A percentile compares a stretch with the other conserved stretches of the same genome.
Conservation (phyloP, 2,797 vertebrate species). For the Thamnophis elegans region DNA sequence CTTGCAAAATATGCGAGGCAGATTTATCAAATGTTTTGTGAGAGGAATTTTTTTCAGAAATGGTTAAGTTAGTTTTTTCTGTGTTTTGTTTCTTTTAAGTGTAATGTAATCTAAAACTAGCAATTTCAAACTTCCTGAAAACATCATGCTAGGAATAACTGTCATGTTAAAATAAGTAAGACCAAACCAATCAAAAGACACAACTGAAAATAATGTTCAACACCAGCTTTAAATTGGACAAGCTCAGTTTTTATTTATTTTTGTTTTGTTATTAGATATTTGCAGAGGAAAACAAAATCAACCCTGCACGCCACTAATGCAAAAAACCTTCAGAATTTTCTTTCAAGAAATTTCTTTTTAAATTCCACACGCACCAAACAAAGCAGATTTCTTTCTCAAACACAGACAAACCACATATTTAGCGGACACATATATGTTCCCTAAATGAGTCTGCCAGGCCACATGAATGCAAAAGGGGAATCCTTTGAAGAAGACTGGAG, state of each 20-base stretch:
- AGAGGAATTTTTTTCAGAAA: constrained; percentile 25
- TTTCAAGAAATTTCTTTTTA: constrained; percentile 22
- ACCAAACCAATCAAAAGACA: constrained; percentile 6
- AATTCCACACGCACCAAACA: constrained; percentile 20
- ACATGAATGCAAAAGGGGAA: neutral
- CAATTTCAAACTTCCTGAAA: constrained; percentile 28
- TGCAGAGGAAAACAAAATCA: neutral
- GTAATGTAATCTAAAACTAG: constrained; percentile 43
- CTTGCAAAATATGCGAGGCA: neutral
- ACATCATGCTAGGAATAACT: neutral
- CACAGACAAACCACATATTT: neutral
- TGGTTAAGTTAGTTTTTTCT: constrained; percentile 12
- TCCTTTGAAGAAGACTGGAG: neutral
- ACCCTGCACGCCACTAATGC: neutral
- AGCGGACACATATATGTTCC: neutral
- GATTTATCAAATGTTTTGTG: constrained; percentile 7
- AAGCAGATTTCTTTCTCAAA: constrained; percentile 1
- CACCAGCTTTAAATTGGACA: neutral
- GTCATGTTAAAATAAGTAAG: constrained; percentile 13
- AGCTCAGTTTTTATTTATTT: neutral
- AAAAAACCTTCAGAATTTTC: neutral
- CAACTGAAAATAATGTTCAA: constrained; percentile 10
- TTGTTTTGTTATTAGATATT: neutral
- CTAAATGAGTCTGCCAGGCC: neutral
- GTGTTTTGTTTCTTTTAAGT: constrained; percentile 7